Percentiles rank a stretch among this genome's conserved stretches.
Evolutionary conservation across 2,797 vertebrate genomes (phyloP).

Genomic region (Spinibarbus caldwelli): DNA sequence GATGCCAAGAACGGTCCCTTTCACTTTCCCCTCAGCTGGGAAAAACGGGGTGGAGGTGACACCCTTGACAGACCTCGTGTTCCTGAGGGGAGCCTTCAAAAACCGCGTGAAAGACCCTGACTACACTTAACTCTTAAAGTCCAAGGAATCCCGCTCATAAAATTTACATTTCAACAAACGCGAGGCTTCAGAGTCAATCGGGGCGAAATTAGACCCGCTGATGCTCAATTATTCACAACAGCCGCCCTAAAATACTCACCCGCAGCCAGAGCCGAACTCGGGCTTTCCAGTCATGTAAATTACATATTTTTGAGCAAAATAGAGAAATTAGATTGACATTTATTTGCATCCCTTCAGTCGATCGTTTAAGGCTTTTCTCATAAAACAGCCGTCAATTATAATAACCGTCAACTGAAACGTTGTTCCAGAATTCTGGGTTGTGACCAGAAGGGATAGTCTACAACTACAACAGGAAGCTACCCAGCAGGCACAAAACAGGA

Average conservation of each 20-base stretch:
- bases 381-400: no score
- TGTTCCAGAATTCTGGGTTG: no score
- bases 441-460: no score
- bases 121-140: background rate
- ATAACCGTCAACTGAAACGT: no score
- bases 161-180: background rate
- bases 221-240: background rate
- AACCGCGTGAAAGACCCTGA: background rate
- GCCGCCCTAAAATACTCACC: background rate
- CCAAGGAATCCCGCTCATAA: background rate
- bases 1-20: constrained; percentile 76
- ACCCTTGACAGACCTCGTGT: constrained; percentile 38
- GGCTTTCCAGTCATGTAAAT: no score
- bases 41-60: constrained; percentile 58
- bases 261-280: no score
- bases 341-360: no score
- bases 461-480: no score
- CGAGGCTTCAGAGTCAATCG: background rate
- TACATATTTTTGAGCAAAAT: no score
- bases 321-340: no score
- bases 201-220: background rate
- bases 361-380: no score
- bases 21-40: constrained; percentile 58
- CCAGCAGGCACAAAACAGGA: no score
- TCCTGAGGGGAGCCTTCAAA: background rate